phyloP scores from a whole-genome alignment of 1,140 invertebrate genomes.

The Neelides sp. region DNA sequence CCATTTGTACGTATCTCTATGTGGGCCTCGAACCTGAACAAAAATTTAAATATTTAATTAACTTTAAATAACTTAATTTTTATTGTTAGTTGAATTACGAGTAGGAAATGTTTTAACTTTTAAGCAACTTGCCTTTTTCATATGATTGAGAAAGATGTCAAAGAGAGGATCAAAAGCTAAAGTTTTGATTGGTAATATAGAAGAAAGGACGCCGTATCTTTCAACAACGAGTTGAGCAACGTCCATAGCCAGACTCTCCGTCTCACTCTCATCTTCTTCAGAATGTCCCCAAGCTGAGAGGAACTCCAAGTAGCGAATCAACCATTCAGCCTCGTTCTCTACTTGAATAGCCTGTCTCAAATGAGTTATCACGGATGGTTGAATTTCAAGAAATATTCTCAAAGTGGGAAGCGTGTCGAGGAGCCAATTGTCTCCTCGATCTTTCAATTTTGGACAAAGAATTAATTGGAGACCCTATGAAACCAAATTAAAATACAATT shows the following conservation, averaged over 20 bases:
- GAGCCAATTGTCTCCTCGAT: constrained; percentile 51
- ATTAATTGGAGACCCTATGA: constrained; percentile 52
- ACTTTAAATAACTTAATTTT: background rate
- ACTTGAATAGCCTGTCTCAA: constrained; percentile 73
- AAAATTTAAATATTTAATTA: constrained; percentile 3
- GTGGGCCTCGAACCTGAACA: constrained; percentile 44
- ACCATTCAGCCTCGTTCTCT: constrained; percentile 45
- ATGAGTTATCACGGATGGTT: constrained; percentile 52
- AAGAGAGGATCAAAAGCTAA: constrained; percentile 45
- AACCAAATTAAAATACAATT: constrained; percentile 8
- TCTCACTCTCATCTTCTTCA: constrained; percentile 9
- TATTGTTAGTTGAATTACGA: background rate
- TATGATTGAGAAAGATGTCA: constrained; percentile 60
- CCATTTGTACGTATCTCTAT: constrained; percentile 51
- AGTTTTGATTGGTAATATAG: constrained; percentile 53
- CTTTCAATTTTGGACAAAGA: constrained; percentile 36
- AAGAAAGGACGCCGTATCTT: constrained; percentile 70
- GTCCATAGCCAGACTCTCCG: constrained; percentile 40
- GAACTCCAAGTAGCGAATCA: constrained; percentile 45
- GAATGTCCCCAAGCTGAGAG: constrained; percentile 32
- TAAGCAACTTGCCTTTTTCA: constrained; percentile 46
- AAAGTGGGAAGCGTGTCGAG: constrained; percentile 58
- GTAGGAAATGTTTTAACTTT: constrained; percentile 28
- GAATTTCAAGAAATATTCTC: constrained; percentile 54
- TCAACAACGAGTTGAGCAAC: constrained; percentile 85